These are phyloP conservation scores for Ochropleura plecta DNA, from an alignment of 2,888 invertebrate species.

Conservation along the genomic window DNA sequence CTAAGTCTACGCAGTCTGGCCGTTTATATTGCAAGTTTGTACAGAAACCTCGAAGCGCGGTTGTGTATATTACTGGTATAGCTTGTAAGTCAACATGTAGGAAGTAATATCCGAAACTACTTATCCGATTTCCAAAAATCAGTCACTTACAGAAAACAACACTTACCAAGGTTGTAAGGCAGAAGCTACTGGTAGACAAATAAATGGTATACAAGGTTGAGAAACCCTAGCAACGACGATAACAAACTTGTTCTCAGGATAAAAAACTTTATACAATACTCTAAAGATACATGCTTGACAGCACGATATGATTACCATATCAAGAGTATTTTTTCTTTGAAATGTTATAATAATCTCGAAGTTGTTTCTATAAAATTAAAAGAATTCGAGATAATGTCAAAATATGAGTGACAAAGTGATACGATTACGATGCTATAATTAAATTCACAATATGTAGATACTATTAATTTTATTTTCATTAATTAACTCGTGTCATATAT, in stretches of 20 bases:
- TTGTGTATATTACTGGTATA: no score
- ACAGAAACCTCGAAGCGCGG: no score
- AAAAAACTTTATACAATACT: constrained; percentile 52
- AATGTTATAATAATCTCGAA: background rate
- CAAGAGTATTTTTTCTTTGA: constrained; percentile 11
- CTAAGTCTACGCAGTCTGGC: no score
- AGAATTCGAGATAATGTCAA: constrained; percentile 39
- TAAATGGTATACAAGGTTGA: constrained; percentile 8
- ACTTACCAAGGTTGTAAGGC: background rate
- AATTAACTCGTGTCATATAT: background rate
- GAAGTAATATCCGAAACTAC: background rate
- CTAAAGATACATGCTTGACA: constrained; percentile 56
- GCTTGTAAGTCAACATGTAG: background rate
- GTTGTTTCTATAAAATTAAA: constrained; percentile 49
- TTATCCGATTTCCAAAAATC: background rate
- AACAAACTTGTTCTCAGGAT: constrained; percentile 56
- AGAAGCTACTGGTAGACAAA: background rate
- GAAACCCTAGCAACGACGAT: constrained; percentile 36
- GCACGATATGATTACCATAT: constrained; percentile 49
- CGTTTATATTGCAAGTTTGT: no score
- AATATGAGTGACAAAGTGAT: constrained; percentile 48
- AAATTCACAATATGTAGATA: constrained; percentile 5
- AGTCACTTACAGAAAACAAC: background rate
- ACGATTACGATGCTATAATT: constrained; percentile 24
- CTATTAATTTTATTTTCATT: no score